Base-by-base conservation (phyloP, 2,888 invertebrate species). In the Lissocephala sabroskyi region DNA sequence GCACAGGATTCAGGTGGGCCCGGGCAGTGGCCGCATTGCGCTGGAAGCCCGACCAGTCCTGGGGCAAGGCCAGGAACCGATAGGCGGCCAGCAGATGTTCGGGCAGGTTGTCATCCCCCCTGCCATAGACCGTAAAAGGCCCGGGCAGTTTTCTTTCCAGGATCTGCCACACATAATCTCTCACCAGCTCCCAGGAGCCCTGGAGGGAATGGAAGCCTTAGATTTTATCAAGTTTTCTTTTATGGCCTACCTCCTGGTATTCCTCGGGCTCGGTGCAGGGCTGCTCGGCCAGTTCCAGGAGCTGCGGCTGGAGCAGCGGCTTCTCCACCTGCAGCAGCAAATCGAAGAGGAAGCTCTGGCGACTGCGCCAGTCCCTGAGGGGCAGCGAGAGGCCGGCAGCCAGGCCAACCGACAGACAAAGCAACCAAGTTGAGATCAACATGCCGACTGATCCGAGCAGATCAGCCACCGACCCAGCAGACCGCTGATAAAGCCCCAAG, bases 1-100 rank as follows among this genome's bases (percentile, higher is more conserved):
- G 88, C 61, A 89, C 90, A 53, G 90, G 89, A 85, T 93, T 92
- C 56, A 92, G 86, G 68, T 89, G 85, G 54, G 89, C 87, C 29
- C 92, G 89, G 30, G 91, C 88, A 89, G 90, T 92, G 36, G 71
- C 65, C 3, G 79, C 73, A 37, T 79, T 87, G 49, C 86, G 86
- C 80, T 87, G 87, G 84, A 90, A 89, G 44, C 87, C 87, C 0
- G 86, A 86, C 67, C 88, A 90, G 81, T 88, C 87, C 74, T 87
- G 88, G 41, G 90, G 88, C 2, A 65, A 49, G 14, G 39, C 18
- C 5, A 80, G 37, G 36, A 79, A 80, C 0, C 62, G 60, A 53
- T 64, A 62, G 5, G 71, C 54, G 11, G 62, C 73, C 5, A 71
- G 32, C 7, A 77, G n/a, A 23, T 78, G 63, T 23, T 52, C 47